A percentile compares a stretch with the other conserved stretches of the same genome.
phyloP scores from a whole-genome alignment of 2,888 invertebrate species.

The Watsonalla binaria region DNA sequence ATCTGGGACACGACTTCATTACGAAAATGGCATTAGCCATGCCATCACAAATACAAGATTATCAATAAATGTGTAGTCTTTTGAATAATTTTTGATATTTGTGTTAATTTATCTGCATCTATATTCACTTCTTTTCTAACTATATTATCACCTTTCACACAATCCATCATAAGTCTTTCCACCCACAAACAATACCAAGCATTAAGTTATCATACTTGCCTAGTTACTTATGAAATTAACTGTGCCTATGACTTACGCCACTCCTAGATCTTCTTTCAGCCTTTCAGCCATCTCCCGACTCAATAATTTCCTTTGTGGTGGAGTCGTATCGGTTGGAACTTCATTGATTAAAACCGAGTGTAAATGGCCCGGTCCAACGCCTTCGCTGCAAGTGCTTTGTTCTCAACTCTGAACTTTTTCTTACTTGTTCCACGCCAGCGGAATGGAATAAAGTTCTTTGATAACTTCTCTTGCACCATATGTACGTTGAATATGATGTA shows the following conservation, averaged over 20 bases:
- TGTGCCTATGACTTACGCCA: constrained; percentile 31
- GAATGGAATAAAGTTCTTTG: constrained; percentile 16
- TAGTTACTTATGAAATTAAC: neutral
- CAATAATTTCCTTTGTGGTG: constrained; percentile 71
- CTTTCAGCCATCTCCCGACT: constrained; percentile 47
- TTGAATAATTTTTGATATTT: no score
- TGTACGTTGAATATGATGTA: neutral
- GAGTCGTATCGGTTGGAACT: constrained; percentile 57
- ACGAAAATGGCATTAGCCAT: neutral
- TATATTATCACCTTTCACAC: no score
- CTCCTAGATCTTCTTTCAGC: constrained; percentile 32
- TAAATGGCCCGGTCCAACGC: constrained; percentile 52
- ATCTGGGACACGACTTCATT: neutral
- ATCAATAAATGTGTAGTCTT: no score
- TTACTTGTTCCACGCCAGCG: constrained; percentile 17
- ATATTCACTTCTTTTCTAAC: no score
- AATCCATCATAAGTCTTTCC: no score
- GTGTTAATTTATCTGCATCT: no score
- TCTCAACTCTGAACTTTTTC: constrained; percentile 44
- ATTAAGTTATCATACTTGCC: neutral
- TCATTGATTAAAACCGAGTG: constrained; percentile 71
- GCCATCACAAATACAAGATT: no score
- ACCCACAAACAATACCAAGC: no score
- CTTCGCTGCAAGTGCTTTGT: constrained; percentile 40
- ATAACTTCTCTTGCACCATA: neutral